Base-by-base conservation (phyloP, 2,113 vertebrate species). In the Sebastes schlegelii region DNA sequence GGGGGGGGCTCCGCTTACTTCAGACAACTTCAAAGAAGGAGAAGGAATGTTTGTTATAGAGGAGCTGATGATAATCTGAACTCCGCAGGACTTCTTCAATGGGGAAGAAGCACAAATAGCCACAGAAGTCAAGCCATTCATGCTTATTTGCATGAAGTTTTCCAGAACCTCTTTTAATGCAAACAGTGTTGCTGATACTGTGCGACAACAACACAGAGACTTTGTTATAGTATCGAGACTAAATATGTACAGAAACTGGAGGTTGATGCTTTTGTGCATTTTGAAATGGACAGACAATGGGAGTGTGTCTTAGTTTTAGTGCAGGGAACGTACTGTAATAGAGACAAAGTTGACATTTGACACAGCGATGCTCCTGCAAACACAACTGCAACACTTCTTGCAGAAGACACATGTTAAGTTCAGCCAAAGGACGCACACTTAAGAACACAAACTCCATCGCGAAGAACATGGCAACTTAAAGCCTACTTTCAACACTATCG, bases 41-140 rank as follows among this genome's bases (percentile, higher is more conserved):
- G 74, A 12, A 76, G 76, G 66, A 82, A 88, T 83, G 79, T 87
- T 66, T 72, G 69, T 74, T 70, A 62, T 8, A 67, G 49, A 80
- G 61, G 34, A 12, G 49, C 46, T 26, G 84, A 90, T 83, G 83
- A 86, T 90, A 84, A 89, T 93, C 86, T 73, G 79, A 82, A 80
- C 91, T 88, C 85, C 6, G 11, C 80, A 51, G 83, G 84, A 86
- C 71, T 76, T 84, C 71, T 76, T 84, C 57, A 45, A 2, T 23
- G 26, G 8, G 17, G 79, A 80, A 71, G 69, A 85, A 73, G 61
- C 42, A 86, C 83, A 89, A 86, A 64, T 74, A 79, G 58, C 60
- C 71, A 77, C 21, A 16, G 45, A 76, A 73, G 85, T 69, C 63
- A 66, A 67, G 57, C 19, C 60, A 68, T 65, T 62, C 77, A 46